Evolutionary conservation across 2,888 invertebrate species (phyloP).

Genomic region (Ophion costatus): DNA sequence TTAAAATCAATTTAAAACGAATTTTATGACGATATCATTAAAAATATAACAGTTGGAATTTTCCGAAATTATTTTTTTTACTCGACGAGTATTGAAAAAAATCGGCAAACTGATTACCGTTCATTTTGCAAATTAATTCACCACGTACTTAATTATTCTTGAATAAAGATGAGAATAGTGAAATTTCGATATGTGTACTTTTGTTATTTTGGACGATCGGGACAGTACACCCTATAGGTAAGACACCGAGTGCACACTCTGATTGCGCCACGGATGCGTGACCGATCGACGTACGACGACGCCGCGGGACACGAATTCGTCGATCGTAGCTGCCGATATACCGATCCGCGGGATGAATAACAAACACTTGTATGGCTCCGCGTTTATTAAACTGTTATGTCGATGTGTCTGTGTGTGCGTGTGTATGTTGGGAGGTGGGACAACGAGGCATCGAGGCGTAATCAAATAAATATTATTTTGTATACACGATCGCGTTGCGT

Average conservation of each 20-base stretch:
- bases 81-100: too few relatives aligned
- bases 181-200: background rate
- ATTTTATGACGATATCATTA: too few relatives aligned
- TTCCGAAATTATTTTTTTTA: too few relatives aligned
- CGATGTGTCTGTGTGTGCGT: background rate
- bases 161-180: background rate
- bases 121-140: too few relatives aligned
- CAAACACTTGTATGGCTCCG: slow-evolving; percentile 9
- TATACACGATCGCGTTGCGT: slow-evolving; percentile 8
- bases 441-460: slow-evolving; percentile 21
- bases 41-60: too few relatives aligned
- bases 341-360: slow-evolving; percentile 49
- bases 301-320: slow-evolving; percentile 76
- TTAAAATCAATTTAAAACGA: too few relatives aligned
- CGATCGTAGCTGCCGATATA: slow-evolving; percentile 57
- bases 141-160: too few relatives aligned
- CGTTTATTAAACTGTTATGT: slow-evolving; percentile 23
- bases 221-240: slow-evolving; percentile 21
- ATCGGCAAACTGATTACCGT: too few relatives aligned
- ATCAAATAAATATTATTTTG: slow-evolving; percentile 26
- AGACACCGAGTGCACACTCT: slow-evolving; percentile 73
- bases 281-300: slow-evolving; percentile 75
- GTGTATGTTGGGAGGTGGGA: background rate
- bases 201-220: background rate
- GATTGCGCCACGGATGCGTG: slow-evolving; percentile 75